Evolutionary conservation across 2,888 invertebrate species (phyloP).

Genomic region (Dinocampus coccinellae): DNA sequence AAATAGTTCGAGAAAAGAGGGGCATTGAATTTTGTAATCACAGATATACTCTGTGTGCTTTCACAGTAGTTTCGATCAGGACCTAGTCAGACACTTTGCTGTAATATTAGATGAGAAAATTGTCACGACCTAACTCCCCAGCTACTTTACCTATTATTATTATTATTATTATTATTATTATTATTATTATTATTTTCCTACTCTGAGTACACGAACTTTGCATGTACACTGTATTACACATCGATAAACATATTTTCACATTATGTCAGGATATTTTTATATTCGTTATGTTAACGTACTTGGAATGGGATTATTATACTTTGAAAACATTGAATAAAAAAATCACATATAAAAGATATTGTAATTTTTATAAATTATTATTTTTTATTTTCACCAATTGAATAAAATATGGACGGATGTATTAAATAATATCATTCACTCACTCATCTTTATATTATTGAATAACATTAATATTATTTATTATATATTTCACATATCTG

Average conservation of each 20-base stretch:
- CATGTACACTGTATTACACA: neutral
- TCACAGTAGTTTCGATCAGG: neutral
- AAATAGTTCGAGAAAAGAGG: neutral
- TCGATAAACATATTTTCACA: neutral
- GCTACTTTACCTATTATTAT: no score
- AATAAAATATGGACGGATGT: slow-evolving; percentile 30
- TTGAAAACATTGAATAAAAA: neutral
- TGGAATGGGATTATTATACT: no score
- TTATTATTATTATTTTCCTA: neutral
- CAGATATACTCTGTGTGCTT: neutral
- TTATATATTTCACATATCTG: neutral
- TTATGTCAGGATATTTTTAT: neutral
- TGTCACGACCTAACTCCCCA: neutral
- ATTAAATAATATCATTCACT: neutral
- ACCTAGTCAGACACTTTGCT: neutral
- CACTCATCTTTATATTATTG: neutral
- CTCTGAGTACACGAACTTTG: neutral
- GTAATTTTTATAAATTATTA: slow-evolving; percentile 6
- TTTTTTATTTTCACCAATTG: neutral
- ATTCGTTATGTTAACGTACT: no score
- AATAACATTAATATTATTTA: neutral
- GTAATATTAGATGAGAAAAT: neutral
- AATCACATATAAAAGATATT: neutral
- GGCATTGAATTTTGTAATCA: neutral
- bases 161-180: no score